phyloP scores from a whole-genome alignment of 2,797 vertebrate genomes.

The Sylvia borin region DNA sequence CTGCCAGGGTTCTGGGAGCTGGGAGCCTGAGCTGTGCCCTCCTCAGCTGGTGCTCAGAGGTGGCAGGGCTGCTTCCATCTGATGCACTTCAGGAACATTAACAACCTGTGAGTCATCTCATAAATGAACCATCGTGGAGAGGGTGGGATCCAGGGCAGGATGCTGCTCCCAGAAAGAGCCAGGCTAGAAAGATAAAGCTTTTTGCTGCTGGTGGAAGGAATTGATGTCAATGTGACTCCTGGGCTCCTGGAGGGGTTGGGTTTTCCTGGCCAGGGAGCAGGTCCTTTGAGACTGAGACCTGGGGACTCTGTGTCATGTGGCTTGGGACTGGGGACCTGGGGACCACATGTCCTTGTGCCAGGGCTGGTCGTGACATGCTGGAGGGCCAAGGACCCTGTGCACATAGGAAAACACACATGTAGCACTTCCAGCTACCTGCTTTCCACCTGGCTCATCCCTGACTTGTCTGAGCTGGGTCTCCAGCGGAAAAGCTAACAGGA shows the following conservation, averaged over 20 bases:
- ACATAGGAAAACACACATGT: background rate
- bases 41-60: background rate
- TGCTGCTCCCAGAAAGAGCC: background rate
- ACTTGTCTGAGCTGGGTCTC: background rate
- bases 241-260: background rate
- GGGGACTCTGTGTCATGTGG: background rate
- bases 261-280: background rate
- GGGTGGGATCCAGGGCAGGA: background rate
- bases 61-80: background rate
- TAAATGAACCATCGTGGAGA: background rate
- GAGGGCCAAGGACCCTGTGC: background rate
- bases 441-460: background rate
- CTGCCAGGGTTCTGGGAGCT: background rate
- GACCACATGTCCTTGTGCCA: background rate
- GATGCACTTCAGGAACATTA: background rate
- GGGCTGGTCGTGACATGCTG: background rate
- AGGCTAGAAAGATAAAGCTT: background rate
- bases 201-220: background rate
- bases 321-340: no score
- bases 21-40: background rate
- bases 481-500: background rate
- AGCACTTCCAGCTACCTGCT: background rate
- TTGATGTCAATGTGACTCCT: background rate
- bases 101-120: slow-evolving; percentile 37
- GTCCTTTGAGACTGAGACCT: background rate